Evolutionary conservation across 2,888 invertebrate genomes (phyloP).

Genomic region (Strigamia transsilvanica): DNA sequence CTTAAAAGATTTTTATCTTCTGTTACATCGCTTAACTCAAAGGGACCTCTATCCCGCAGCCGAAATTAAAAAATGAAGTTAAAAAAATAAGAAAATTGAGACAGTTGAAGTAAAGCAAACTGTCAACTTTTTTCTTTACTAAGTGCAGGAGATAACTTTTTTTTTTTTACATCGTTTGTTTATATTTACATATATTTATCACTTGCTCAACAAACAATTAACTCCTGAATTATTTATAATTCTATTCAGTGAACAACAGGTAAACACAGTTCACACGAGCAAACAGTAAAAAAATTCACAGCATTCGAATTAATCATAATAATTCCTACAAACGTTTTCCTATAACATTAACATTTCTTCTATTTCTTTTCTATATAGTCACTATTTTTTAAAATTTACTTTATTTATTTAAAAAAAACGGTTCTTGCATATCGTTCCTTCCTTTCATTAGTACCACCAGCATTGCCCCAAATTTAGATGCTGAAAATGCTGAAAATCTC

Average conservation of each 20-base stretch:
- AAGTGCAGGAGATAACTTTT: conserved; percentile 44
- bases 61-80: not conserved
- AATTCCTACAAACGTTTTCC: not conserved
- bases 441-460: not conserved
- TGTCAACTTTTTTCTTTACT: conserved; percentile 43
- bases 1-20: not conserved
- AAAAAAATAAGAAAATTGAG: conserved; percentile 1
- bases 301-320: conserved; percentile 1
- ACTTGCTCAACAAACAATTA: conserved; percentile 49
- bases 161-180: conserved; percentile 5
- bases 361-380: not conserved
- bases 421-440: not conserved
- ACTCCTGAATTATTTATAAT: conserved; percentile 34
- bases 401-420: not conserved
- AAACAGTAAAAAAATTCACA: conserved; percentile 49
- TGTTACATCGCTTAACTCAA: conserved; percentile 4
- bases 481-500: conserved; percentile 12
- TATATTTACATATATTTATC: conserved; percentile 48
- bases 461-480: not conserved
- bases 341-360: not conserved
- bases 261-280: conserved; percentile 47
- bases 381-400: not conserved
- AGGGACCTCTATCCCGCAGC: not conserved
- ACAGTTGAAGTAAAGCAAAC: conserved; percentile 41
- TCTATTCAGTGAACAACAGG: conserved; percentile 48